Conservation (phyloP, 2,113 vertebrate genomes). For the Zosterops japonicus region DNA sequence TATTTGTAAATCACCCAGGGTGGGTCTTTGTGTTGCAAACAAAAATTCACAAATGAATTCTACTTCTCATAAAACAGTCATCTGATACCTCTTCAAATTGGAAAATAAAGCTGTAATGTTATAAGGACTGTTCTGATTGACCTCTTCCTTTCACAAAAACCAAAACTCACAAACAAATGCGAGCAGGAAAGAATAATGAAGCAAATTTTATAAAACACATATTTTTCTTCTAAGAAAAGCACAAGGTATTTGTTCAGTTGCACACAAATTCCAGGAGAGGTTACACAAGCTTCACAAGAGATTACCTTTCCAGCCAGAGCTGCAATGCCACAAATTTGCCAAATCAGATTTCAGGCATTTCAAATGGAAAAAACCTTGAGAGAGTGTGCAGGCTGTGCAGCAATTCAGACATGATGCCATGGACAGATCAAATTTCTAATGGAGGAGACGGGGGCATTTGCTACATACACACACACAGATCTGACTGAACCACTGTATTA, state of each 20-base stretch:
- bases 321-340: not conserved
- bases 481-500: not conserved
- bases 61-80: not conserved
- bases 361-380: constrained; percentile 10
- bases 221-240: not conserved
- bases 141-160: not conserved
- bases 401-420: not conserved
- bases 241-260: not conserved
- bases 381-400: not conserved
- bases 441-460: not conserved
- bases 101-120: not conserved
- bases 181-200: not conserved
- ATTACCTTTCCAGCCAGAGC: not conserved
- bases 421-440: not conserved
- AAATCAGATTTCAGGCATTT: constrained; percentile 24
- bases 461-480: not conserved
- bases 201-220: not conserved
- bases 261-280: not conserved
- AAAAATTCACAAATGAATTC: not conserved
- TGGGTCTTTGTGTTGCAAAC: not conserved
- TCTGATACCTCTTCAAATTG: not conserved
- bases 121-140: not conserved
- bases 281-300: not conserved
- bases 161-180: not conserved
- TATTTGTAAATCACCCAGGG: not conserved